A percentile compares a stretch with the other conserved stretches of the same genome.
phyloP scores from a whole-genome alignment of 2,113 vertebrate species.

The Dascyllus trimaculatus region DNA sequence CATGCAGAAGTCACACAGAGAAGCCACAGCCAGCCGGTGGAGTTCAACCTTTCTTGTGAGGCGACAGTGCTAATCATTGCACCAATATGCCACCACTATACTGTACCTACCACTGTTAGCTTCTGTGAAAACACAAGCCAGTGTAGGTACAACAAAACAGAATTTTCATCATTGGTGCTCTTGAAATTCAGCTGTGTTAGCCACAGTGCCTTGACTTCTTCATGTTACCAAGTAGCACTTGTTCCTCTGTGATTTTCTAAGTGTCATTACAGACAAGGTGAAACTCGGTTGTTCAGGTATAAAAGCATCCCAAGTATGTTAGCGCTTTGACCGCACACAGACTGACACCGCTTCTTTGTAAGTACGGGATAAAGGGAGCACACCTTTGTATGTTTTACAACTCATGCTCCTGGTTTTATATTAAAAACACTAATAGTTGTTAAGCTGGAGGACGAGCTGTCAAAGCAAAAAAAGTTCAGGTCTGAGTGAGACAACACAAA shows the following conservation, averaged over 20 bases:
- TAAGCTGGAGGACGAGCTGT: neutral
- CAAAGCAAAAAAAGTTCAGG: neutral
- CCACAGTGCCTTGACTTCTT: neutral
- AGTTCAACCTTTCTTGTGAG: too few species aligned
- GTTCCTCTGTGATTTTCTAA: neutral
- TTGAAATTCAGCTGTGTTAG: neutral
- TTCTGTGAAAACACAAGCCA: too few species aligned
- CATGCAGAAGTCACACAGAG: too few species aligned
- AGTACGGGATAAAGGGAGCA: neutral
- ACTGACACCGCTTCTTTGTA: neutral
- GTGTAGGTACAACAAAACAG: neutral
- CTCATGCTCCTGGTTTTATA: neutral
- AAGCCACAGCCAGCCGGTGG: too few species aligned
- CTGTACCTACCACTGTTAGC: too few species aligned
- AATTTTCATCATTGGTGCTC: neutral
- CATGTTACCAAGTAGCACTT: neutral
- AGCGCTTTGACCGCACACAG: neutral
- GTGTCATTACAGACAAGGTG: neutral
- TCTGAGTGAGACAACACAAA: neutral
- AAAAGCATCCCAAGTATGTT: neutral
- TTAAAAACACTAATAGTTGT: neutral
- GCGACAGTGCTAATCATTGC: too few species aligned
- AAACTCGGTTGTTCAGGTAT: neutral
- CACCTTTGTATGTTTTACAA: neutral
- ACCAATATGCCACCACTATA: too few species aligned